A percentile compares a stretch with the other conserved stretches of the same genome.
Evolutionary conservation across 2,113 vertebrate species (phyloP).

Genomic region (Thymallus thymallus): DNA sequence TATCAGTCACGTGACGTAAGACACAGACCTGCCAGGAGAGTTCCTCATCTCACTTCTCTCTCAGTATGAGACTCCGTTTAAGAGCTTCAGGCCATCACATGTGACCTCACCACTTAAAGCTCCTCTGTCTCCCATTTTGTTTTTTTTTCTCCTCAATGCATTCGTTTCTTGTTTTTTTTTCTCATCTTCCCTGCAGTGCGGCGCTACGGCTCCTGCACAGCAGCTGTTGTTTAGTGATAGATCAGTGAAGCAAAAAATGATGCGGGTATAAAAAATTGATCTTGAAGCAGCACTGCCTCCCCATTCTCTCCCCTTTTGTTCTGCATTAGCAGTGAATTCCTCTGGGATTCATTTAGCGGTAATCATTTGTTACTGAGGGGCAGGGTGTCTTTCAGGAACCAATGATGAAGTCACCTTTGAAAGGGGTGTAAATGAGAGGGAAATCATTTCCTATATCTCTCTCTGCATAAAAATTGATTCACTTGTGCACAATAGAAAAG

Average conservation of each 20-base stretch:
- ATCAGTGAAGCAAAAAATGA: slow-evolving; percentile 94
- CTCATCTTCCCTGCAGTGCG: slow-evolving; percentile 62
- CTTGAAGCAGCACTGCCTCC: slow-evolving; percentile 65
- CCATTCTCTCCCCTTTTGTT: slow-evolving; percentile 78
- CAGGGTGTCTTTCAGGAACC: slow-evolving; percentile 76
- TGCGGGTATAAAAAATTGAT: slow-evolving; percentile 80
- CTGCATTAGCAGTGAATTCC: slow-evolving; percentile 71
- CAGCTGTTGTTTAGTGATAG: slow-evolving; percentile 89
- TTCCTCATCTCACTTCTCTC: slow-evolving; percentile 67
- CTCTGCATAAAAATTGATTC: slow-evolving; percentile 63
- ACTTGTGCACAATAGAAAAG: slow-evolving; percentile 43
- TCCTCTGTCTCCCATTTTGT: slow-evolving; percentile 60
- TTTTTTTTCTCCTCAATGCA: slow-evolving; percentile 9
- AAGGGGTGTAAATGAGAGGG: slow-evolving; percentile 76
- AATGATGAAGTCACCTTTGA: slow-evolving; percentile 84
- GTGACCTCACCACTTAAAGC: slow-evolving; percentile 70
- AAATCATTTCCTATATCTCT: slow-evolving; percentile 71
- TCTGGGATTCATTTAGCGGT: slow-evolving; percentile 82
- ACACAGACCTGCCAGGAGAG: slow-evolving; percentile 63
- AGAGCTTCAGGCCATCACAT: slow-evolving; percentile 75
- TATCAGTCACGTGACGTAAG: slow-evolving; percentile 68
- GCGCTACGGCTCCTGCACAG: slow-evolving; percentile 69
- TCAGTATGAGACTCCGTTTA: slow-evolving; percentile 61
- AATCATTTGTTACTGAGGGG: slow-evolving; percentile 83
- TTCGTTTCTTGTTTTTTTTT: slow-evolving; percentile 19